phyloP scores from a whole-genome alignment of 2,113 vertebrate species.

The Epinephelus lanceolatus region DNA sequence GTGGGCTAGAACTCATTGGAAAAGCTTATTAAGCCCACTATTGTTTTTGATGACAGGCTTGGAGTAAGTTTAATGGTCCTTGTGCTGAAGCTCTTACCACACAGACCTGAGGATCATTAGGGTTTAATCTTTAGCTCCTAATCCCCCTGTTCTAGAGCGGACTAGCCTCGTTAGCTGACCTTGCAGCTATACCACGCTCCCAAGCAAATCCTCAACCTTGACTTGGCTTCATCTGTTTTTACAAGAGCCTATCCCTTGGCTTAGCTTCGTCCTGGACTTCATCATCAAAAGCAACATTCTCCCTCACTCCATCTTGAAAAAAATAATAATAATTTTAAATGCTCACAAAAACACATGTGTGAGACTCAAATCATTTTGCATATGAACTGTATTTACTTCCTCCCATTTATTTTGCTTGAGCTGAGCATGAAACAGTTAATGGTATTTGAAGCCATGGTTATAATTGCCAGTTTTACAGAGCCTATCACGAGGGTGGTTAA shows the following conservation, averaged over 20 bases:
- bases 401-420: background rate
- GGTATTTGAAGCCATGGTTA: slow-evolving; percentile 23
- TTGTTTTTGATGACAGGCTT: slow-evolving; percentile 61
- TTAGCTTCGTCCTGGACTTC: slow-evolving; percentile 21
- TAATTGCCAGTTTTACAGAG: slow-evolving; percentile 51
- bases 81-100: slow-evolving; percentile 33
- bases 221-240: slow-evolving; percentile 41
- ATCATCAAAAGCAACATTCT: slow-evolving; percentile 36
- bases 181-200: slow-evolving; percentile 26
- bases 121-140: slow-evolving; percentile 52
- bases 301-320: background rate
- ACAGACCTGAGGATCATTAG: slow-evolving; percentile 58
- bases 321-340: background rate
- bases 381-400: background rate
- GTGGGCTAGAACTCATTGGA: slow-evolving; percentile 32
- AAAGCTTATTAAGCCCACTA: slow-evolving; percentile 54
- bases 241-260: slow-evolving; percentile 23
- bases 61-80: slow-evolving; percentile 56
- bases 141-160: slow-evolving; percentile 22
- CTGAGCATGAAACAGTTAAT: slow-evolving; percentile 45
- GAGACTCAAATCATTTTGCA: slow-evolving; percentile 4
- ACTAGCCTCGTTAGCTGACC: slow-evolving; percentile 31
- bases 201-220: slow-evolving; percentile 61
- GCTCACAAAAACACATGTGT: slow-evolving; percentile 1
- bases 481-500: slow-evolving; percentile 57